Evolutionary conservation across 1,140 invertebrate species (phyloP), one percentile per base, ranked within the genome.

Genomic region (Zaprionus lachaisei): DNA sequence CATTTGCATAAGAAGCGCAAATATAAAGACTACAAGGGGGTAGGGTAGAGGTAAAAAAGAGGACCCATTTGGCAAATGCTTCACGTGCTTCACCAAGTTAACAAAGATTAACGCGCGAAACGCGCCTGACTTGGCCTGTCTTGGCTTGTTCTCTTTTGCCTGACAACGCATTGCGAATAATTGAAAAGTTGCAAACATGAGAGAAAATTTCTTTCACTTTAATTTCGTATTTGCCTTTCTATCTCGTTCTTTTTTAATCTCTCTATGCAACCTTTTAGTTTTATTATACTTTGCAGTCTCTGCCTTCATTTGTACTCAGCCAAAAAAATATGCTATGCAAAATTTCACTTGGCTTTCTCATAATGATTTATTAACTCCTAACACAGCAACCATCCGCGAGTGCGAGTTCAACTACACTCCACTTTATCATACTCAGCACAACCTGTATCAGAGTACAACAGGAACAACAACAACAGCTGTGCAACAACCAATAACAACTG

Each of bases 1-100:
- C 57, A 69, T 74, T 86, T 86, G 77, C 83, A 82, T 86, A 82
- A 82, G 81, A 87, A 51, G 57, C 56, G 79, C 79, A 79, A 83
- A 72, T 61, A 74, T 49, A 60, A 69, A 74, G 61, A 62, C n/a
- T 47, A 34, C 37, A 60, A 60, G 31, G 70, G 22, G 34, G 37
- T 12, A 22, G n/a, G 37, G 51, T n/a, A 28, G 7, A 1, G 24
- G 55, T 4, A 5, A 6, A 11, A 11, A 7, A 31, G 24, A 41
- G 60, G 15, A 63, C 41, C 44, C 72, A 75, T 71, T 65, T 75
- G 41, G 60, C 51, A 71, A 75, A 71, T 64, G 67, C 41, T 71
- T 54, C 70, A 78, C 78, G 62, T 77, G 78, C 62, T 47, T 68
- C 60, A 85, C 5, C 7, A 72, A 76, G 82, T 83, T 75, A 79